These are phyloP conservation scores for Vultur gryphus DNA, from an alignment of 2,797 vertebrate species.

Conservation along the genomic window DNA sequence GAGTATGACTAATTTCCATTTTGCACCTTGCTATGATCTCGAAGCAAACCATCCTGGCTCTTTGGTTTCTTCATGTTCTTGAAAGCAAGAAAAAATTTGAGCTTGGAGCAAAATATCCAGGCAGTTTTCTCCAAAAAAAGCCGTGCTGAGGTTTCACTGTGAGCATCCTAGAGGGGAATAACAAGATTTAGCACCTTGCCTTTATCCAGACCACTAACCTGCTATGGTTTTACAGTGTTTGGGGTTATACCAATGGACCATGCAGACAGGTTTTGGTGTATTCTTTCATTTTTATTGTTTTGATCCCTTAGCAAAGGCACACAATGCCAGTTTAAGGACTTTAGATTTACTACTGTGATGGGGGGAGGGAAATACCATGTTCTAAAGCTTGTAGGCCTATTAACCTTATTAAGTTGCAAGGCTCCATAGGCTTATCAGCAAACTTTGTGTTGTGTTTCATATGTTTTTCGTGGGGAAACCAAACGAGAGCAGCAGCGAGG, in stretches of 20 bases:
- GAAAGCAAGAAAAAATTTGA: background rate
- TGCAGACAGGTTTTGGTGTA: background rate
- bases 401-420: background rate
- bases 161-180: background rate
- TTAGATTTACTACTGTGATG: background rate
- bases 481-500: background rate
- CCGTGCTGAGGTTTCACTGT: background rate
- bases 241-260: background rate
- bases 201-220: background rate
- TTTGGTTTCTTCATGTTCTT: background rate
- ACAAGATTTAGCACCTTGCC: background rate
- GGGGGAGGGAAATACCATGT: background rate
- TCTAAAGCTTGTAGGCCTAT: background rate
- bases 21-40: background rate
- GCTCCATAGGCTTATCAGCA: background rate
- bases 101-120: background rate
- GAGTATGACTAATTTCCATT: background rate
- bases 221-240: background rate
- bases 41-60: background rate
- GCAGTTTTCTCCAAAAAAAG: background rate
- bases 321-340: background rate
- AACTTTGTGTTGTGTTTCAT: background rate
- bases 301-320: background rate
- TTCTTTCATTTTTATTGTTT: background rate
- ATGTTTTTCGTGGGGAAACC: background rate